Conservation (phyloP, 2,113 vertebrate species). For the Camarhynchus parvulus region DNA sequence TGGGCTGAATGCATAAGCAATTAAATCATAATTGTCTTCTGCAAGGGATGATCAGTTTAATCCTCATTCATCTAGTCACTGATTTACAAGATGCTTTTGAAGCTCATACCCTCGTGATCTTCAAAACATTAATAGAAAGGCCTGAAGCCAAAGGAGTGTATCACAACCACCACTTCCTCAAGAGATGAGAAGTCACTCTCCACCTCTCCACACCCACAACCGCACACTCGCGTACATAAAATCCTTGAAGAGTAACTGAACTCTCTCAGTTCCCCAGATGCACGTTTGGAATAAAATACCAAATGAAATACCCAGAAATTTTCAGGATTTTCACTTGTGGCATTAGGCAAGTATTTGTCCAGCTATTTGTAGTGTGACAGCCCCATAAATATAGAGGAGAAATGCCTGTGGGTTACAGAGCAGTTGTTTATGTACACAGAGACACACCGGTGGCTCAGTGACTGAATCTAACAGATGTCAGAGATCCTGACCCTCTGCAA, state of each 20-base stretch:
- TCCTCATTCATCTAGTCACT: conserved; percentile 1
- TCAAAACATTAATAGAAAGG: background rate
- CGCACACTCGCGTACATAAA: background rate
- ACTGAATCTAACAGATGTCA: background rate
- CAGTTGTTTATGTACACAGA: background rate
- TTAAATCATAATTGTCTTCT: background rate
- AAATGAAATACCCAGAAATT: background rate
- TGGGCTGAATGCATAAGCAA: background rate
- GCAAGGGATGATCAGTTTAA: background rate
- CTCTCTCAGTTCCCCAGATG: background rate
- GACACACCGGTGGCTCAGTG: background rate
- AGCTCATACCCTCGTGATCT: background rate
- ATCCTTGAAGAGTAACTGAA: background rate
- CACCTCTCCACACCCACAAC: background rate
- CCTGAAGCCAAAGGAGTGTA: background rate
- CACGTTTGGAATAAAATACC: background rate
- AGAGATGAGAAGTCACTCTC: background rate
- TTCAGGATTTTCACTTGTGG: background rate
- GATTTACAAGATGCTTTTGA: conserved; percentile 20
- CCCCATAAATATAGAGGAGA: background rate
- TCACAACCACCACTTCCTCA: background rate
- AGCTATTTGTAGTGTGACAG: background rate
- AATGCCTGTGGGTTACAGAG: background rate
- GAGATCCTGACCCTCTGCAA: background rate
- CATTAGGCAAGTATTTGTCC: background rate